Evolutionary conservation across 35 echinoderm and acorn worm species (phyloP).

Genomic region (Nesometra sesokonis): DNA sequence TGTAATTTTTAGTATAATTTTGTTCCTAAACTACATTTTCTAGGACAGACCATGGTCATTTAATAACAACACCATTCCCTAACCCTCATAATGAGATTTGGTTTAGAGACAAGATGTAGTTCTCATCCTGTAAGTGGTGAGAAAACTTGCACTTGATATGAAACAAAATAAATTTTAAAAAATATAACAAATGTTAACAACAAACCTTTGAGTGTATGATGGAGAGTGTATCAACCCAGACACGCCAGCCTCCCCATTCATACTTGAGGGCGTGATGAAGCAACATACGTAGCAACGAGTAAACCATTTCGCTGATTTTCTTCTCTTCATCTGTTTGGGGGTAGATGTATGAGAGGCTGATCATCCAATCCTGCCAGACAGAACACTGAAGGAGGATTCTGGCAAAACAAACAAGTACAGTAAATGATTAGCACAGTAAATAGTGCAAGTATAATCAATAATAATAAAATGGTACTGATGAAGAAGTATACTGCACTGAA

Average conservation of each 20-base stretch:
- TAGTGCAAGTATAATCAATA: not conserved
- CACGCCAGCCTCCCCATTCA: constrained; percentile 98
- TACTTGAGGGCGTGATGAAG: constrained; percentile 99
- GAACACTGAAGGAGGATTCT: constrained; percentile 94
- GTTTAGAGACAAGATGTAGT: no score
- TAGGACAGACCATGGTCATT: no score
- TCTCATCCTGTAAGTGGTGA: no score
- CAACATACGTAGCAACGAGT: constrained; percentile 92
- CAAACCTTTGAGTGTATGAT: constrained; percentile 98
- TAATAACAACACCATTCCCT: no score
- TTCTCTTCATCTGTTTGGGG: constrained; percentile 97
- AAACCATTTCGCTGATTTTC: constrained; percentile 95
- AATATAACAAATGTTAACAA: not conserved
- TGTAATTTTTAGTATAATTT: no score
- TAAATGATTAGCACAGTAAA: not conserved
- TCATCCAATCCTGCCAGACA: constrained; percentile 99
- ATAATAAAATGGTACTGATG: not conserved
- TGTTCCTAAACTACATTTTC: no score
- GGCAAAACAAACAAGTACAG: not conserved
- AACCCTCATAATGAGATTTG: no score
- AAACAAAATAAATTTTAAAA: no score
- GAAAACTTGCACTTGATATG: no score
- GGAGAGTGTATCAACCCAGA: constrained; percentile 95
- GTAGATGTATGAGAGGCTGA: constrained; percentile 85
- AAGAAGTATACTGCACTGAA: no score